These are phyloP conservation scores for Tenebrio molitor DNA, from an alignment of 1,140 invertebrate species.

Conservation along the genomic window DNA sequence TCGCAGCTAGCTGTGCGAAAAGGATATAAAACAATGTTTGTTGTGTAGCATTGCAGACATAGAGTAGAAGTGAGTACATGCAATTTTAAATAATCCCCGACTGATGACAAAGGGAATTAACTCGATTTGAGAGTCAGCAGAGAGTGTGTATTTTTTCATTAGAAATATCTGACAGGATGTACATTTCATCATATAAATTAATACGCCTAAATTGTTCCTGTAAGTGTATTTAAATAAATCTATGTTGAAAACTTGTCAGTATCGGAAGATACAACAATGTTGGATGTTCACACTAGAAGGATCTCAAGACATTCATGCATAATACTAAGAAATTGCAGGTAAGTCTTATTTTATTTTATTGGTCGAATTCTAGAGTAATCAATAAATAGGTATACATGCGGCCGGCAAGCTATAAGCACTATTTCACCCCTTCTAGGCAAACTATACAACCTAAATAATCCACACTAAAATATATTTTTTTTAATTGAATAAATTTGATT, in stretches of 20 bases:
- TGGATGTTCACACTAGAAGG: neutral
- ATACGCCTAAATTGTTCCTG: conserved; percentile 3
- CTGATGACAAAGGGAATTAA: neutral
- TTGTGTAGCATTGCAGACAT: conserved; percentile 8
- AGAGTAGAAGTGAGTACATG: neutral
- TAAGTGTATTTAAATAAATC: conserved; percentile 14
- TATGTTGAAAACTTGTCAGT: conserved; percentile 1
- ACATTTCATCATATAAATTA: neutral
- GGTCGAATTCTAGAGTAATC: conserved; percentile 17
- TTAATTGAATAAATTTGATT: no score
- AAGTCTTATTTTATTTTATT: conserved; percentile 25
- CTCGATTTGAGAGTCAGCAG: neutral
- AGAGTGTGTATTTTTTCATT: no score
- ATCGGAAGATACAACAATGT: conserved; percentile 23
- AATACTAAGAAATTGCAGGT: conserved; percentile 22
- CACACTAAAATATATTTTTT: no score
- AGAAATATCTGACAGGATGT: no score
- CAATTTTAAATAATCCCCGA: neutral
- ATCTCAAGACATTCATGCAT: conserved; percentile 1
- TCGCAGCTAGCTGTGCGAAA: neutral
- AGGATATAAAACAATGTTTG: conserved; percentile 21
- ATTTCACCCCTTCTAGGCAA: conserved; percentile 1
- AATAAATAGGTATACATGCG: conserved; percentile 36
- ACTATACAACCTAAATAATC: conserved; percentile 1
- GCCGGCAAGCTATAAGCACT: conserved; percentile 19